Base-by-base conservation (phyloP, 1,140 invertebrate genomes). In the Plectrocnemia conspersa region DNA sequence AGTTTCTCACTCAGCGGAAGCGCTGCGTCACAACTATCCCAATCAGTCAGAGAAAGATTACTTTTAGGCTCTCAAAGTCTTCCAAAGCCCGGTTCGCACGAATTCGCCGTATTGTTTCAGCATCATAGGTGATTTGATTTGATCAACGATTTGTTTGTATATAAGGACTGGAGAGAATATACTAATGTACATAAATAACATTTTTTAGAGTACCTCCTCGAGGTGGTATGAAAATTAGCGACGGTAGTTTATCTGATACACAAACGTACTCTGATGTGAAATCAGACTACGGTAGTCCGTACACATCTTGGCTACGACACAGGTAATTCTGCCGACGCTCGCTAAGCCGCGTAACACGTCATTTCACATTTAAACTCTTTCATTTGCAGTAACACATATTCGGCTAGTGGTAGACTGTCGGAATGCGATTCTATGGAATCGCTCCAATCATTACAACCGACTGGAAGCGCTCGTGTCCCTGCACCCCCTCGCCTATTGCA, bases 1-100 rank as follows among this genome's bases (percentile, higher is more conserved):
- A 89, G 86, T 25, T 89, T 87, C 68, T 90, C 88, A 3, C 66
- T 91, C 21, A 89, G 87, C 15, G 86, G 86, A 11, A 84, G 87
- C 1, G 82, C 86, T 13, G 88, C 89, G 0, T 86, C 84, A 35
- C 89, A 93, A 65, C 71, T 92, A 15, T 90, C 88, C 1, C 88
- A 91, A 50, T 89, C 85, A 11, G 86, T 91, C 0, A 72, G 89
- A 1, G 89, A 93, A 66, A 75, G 89, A 15, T 75, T 92, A 6
- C 56, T 60, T 54, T 79, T 86, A 15, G 87, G 88, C 0, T 88
- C 88, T 1, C 87, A 90, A 64, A 88, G 83, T 61, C 64, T 87
- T 48, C 87, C 86, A 0, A 89, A 89, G 65, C 83, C 84, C 2
- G 84, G 83, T 41, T 83, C 78, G 62, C 82, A 81, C 11, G 80